Base-by-base conservation (phyloP, 2,113 vertebrate genomes). In the Isurus oxyrinchus region DNA sequence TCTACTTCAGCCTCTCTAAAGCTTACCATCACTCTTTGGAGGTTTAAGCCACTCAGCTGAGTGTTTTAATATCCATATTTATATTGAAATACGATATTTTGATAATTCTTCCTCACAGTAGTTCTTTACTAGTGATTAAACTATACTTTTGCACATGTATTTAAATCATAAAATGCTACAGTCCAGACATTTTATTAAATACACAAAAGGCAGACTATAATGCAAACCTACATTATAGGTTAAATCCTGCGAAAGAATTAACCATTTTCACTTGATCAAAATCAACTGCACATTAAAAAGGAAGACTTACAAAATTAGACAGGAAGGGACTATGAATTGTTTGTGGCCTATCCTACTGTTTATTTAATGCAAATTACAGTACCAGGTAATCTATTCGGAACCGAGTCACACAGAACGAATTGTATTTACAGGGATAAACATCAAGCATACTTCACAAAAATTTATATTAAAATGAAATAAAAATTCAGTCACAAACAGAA, bases 321-420 rank as follows among this genome's bases (percentile, higher is more conserved):
- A 95, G 94, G 94, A 95, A 95, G 94, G 94, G 67, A 95, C 94
- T 95, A 95, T 55, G 67, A 95, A 72, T 95, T 95, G 66, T 95
- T 95, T 72, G 94, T 95, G 94, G 98, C 98, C 99, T 99, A 99
- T 99, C 99, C 99, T 99, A 99, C 98, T 98, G 99, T 99, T 99
- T 99, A 99, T 99, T 99, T 99, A 99, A 99, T 99, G 99, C 99
- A 99, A 99, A 99, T 99, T 99, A 99, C 99, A 99, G 99, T 99
- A 99, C 99, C 99, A 99, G 99, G 98, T 66, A 66, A 99, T 99
- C 99, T 99, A 99, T 99, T 99, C 99, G 98, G 99, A 99, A 98
- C 98, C 97, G 98, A 98, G 98, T 99, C 98, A 99, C 98, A 99
- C 98, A 99, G 98, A 99, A 99, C 98, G 97, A 99, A 99, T 98